These are phyloP conservation scores for Alaudala cheleensis DNA, from an alignment of 2,113 vertebrate species.

Conservation along the genomic window DNA sequence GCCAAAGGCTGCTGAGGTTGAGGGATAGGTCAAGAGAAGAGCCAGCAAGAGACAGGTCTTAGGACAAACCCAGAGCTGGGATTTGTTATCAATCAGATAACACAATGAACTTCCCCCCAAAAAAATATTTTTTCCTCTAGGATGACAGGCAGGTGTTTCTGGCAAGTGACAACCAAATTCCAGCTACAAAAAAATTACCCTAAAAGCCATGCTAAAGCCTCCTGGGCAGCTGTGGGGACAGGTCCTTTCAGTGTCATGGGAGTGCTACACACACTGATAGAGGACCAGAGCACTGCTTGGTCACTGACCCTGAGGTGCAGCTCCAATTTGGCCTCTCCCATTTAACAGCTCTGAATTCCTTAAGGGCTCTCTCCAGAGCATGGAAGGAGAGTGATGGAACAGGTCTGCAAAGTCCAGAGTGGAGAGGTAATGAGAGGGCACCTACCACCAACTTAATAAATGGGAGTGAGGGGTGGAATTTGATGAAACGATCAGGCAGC, in stretches of 20 bases:
- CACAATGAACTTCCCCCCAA: background rate
- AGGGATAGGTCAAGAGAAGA: background rate
- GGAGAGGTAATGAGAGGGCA: background rate
- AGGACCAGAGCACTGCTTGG: background rate
- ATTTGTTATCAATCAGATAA: background rate
- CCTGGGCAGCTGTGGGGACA: background rate
- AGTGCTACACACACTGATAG: rapidly evolving
- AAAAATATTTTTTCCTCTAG: background rate
- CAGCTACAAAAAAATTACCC: background rate
- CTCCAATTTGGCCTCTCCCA: background rate
- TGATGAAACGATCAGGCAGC: slow-evolving; percentile 26
- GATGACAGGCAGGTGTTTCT: background rate
- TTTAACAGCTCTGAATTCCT: background rate
- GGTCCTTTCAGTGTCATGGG: background rate
- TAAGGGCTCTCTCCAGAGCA: background rate
- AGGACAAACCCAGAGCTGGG: background rate
- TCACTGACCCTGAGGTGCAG: background rate
- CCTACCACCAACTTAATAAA: background rate
- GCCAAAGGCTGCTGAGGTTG: background rate
- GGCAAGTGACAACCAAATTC: background rate
- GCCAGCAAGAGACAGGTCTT: background rate
- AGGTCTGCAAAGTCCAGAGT: background rate
- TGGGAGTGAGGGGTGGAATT: background rate
- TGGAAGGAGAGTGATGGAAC: background rate
- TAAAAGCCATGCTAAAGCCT: background rate